Percentiles rank a stretch among this genome's conserved stretches.
phyloP scores from a whole-genome alignment of 2,113 vertebrate species.

The Axis porcinus region DNA sequence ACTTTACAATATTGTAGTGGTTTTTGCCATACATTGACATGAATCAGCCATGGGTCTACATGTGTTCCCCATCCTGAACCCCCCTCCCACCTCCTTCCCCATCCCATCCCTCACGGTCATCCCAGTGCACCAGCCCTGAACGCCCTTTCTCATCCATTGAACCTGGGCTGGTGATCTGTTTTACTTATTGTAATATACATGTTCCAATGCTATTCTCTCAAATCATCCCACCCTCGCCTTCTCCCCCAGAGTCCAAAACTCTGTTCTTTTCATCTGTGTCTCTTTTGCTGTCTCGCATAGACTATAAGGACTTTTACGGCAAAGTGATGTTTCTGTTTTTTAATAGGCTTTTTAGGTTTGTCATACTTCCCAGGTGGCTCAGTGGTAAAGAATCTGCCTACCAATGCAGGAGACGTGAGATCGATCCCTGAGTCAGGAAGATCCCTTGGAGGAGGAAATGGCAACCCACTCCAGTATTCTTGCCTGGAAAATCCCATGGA shows the following conservation, averaged over 20 bases:
- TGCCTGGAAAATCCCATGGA: neutral
- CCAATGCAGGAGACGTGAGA: neutral
- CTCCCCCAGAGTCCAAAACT: neutral
- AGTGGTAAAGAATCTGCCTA: neutral
- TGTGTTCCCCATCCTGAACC: neutral
- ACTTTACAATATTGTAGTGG: neutral
- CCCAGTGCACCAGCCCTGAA: neutral
- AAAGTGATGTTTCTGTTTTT: neutral
- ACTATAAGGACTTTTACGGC: neutral
- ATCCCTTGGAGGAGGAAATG: neutral
- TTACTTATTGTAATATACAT: neutral
- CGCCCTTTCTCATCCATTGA: neutral
- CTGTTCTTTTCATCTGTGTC: neutral
- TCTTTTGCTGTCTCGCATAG: neutral
- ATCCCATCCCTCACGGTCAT: neutral
- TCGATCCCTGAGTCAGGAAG: neutral
- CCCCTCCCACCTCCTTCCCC: accelerated
- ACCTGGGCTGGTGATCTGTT: neutral
- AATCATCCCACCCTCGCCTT: neutral
- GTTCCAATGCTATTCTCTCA: neutral
- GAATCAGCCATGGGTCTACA: neutral
- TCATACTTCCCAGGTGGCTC: neutral
- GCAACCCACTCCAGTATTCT: neutral
- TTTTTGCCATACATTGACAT: neutral
- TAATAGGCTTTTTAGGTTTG: neutral